Evolutionary conservation across 2,888 invertebrate genomes (phyloP), one percentile per base, ranked within the genome.

Genomic region (Mesopsocus fuscifrons): DNA sequence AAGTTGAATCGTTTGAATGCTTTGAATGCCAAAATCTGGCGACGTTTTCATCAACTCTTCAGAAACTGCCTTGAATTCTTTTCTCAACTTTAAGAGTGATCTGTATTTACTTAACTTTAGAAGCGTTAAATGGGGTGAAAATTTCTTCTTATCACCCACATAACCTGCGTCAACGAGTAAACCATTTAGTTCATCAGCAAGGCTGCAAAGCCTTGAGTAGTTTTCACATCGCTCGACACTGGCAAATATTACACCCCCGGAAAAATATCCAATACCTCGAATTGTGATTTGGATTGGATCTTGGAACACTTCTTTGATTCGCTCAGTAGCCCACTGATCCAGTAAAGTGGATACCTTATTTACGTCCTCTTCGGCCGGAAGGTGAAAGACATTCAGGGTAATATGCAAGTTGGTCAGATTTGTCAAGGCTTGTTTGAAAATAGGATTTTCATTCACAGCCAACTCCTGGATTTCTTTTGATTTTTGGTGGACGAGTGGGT

Each of bases 401-500:
- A 38, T 38, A 17, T 38, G 38, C 11, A 38, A 38, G 3, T 17
- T 38, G 17, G 38, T 4, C 4, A 20, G 9, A 20, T 38, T 38
- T 18, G 20, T 20, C 8, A 38, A 11, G n/a, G 38, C 21, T 6
- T 17, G 16, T 13, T 15, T 13, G 6, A 38, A 20, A 15, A 20
- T 13, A 16, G 38, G 38, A 13, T 20, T 18, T 6, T 15, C 20
- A 5, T 38, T 20, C 17, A 38, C 21, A 17, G 20, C 9, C 18
- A 20, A 17, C 20, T 17, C 6, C 21, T 38, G 38, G 20, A 38
- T 13, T 9, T 38, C 21, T 38, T 17, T 20, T 5, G 20, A 16
- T 38, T 38, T 38, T 4, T 38, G 38, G n/a, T 38, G 16, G 5
- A 38, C 20, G 5, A 6, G 18, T 5, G 38, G 38, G 38, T 38